Conservation (phyloP, 1,140 invertebrate genomes). For the Pygmarrhopalites habei region DNA sequence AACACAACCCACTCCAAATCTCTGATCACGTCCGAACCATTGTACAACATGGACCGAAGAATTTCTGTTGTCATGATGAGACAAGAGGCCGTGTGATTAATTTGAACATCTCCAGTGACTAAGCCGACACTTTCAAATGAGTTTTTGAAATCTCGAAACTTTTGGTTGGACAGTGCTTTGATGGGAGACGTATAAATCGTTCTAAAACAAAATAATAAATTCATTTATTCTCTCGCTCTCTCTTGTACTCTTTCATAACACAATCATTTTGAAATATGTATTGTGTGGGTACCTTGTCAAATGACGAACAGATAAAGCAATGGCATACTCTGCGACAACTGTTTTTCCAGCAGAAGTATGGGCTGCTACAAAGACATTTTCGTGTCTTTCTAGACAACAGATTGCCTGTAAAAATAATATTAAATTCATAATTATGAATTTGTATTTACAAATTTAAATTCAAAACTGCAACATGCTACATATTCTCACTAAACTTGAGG, state of each 20-base stretch:
- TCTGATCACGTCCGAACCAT: constrained; percentile 85
- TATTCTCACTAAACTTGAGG: too few species aligned
- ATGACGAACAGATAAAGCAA: constrained; percentile 84
- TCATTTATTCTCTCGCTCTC: too few species aligned
- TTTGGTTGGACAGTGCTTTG: constrained; percentile 98
- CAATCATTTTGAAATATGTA: too few species aligned
- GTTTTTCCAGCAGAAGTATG: constrained; percentile 99
- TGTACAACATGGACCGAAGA: constrained; percentile 92
- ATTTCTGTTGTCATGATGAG: constrained; percentile 99
- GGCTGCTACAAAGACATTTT: constrained; percentile 96
- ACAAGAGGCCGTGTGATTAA: constrained; percentile 86
- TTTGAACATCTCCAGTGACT: constrained; percentile 93
- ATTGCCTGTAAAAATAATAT: constrained; percentile 77
- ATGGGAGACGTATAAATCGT: constrained; percentile 98
- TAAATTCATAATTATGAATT: too few species aligned
- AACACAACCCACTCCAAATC: constrained; percentile 99
- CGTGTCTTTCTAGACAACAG: constrained; percentile 81
- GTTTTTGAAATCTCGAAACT: constrained; percentile 93
- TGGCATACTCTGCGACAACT: constrained; percentile 97
- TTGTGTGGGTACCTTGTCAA: constrained; percentile 81
- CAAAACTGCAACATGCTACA: too few species aligned
- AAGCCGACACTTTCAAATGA: constrained; percentile 89
- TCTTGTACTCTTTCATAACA: too few species aligned
- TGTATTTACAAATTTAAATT: background rate
- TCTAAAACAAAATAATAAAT: constrained; percentile 50